Percentiles rank a stretch among this genome's conserved stretches.
Conservation (phyloP, 2,797 vertebrate species). For the Benthosema pterotum region DNA sequence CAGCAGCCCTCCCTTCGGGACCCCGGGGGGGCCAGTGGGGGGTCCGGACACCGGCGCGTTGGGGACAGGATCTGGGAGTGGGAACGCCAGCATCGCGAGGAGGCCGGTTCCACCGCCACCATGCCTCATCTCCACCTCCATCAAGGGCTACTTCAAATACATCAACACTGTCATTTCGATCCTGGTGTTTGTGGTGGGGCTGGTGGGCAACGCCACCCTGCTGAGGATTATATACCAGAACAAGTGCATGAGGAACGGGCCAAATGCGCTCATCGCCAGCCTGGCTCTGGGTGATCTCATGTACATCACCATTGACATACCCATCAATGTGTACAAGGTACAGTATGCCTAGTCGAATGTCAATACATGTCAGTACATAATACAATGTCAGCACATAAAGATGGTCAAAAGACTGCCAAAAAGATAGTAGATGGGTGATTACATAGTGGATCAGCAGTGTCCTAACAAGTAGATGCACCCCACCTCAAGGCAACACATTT, state of each 20-base stretch:
- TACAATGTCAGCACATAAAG: too few relatives aligned
- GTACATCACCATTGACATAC: constrained; percentile 93
- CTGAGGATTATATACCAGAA: constrained; percentile 98
- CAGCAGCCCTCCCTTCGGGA: constrained; percentile 30
- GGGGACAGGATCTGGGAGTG: constrained; percentile 9
- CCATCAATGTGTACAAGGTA: constrained; percentile 96
- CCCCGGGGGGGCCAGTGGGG: not conserved
- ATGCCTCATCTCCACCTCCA: constrained; percentile 79
- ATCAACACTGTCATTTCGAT: constrained; percentile 93
- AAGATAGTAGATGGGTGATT: too few relatives aligned
- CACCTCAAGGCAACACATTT: too few relatives aligned
- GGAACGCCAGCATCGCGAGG: constrained; percentile 33
- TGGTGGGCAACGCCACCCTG: constrained; percentile 95
- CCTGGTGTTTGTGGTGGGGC: constrained; percentile 92
- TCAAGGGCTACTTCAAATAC: constrained; percentile 87
- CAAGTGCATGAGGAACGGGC: constrained; percentile 99
- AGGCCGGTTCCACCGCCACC: constrained; percentile 21
- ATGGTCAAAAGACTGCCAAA: too few relatives aligned
- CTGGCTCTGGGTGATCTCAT: constrained; percentile 96
- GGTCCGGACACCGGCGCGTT: constrained; percentile 5
- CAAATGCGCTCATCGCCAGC: constrained; percentile 96
- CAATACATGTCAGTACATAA: too few relatives aligned
- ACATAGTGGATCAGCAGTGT: too few relatives aligned
- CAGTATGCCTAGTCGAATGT: not conserved
- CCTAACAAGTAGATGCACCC: too few relatives aligned